A percentile compares a stretch with the other conserved stretches of the same genome.
Conservation (phyloP, 2,113 vertebrate genomes). For the Mormyrus lacerda region DNA sequence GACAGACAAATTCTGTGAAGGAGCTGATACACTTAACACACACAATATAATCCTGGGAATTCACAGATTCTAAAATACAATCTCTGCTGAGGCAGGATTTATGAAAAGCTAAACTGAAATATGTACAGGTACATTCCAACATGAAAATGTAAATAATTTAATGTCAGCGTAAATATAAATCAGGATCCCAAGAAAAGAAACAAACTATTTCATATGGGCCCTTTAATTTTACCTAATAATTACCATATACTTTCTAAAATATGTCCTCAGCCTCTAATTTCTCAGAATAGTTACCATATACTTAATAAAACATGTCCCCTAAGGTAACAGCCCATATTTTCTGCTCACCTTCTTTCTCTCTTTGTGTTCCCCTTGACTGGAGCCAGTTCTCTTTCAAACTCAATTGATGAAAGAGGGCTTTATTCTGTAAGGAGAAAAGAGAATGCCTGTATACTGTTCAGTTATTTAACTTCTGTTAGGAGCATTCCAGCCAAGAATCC, state of each 20-base stretch:
- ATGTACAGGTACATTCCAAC: neutral
- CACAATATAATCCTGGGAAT: neutral
- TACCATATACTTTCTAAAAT: constrained; percentile 17
- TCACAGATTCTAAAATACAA: neutral
- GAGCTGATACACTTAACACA: neutral
- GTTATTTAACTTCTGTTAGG: neutral
- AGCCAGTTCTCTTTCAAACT: constrained; percentile 86
- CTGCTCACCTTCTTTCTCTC: constrained; percentile 80
- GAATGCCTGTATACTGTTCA: constrained; percentile 29
- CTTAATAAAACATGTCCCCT: constrained; percentile 32
- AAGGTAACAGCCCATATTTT: constrained; percentile 24
- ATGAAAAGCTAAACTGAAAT: neutral
- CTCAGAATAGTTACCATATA: neutral
- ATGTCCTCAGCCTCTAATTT: constrained; percentile 29
- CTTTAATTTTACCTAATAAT: neutral
- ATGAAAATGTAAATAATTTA: neutral
- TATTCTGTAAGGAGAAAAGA: constrained; percentile 66
- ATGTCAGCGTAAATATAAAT: neutral
- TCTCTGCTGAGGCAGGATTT: neutral
- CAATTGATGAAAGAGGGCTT: constrained; percentile 85
- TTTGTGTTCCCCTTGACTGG: constrained; percentile 69
- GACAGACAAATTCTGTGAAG: neutral
- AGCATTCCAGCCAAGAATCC: constrained; percentile 22
- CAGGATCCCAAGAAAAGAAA: neutral
- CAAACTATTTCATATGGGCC: neutral